These are phyloP conservation scores for Tetramorium simillimum DNA, from an alignment of 1,140 invertebrate genomes.

Conservation along the genomic window DNA sequence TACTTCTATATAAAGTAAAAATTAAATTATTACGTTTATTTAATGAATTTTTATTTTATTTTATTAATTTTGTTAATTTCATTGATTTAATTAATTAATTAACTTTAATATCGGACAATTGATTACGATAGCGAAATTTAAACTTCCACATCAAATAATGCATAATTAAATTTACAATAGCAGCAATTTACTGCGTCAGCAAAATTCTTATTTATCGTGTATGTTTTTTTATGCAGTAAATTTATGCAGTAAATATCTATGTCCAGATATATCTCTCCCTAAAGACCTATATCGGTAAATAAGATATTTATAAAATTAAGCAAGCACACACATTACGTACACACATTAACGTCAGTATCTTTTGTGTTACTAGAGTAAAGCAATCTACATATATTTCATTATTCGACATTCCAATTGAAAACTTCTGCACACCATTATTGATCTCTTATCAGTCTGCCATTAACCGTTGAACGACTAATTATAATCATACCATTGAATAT, in stretches of 20 bases:
- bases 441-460: conserved; percentile 47
- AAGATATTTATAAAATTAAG: conserved; percentile 29
- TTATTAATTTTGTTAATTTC: not conserved
- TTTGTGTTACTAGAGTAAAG: not conserved
- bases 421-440: conserved; percentile 30
- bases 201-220: not conserved
- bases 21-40: not conserved
- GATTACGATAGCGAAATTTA: not conserved
- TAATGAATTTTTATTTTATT: not conserved
- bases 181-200: not conserved
- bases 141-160: not conserved
- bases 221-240: not conserved
- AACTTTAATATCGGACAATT: not conserved
- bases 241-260: conserved; percentile 9
- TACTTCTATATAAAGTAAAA: not conserved
- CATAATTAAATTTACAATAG: not conserved
- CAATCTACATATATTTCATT: not conserved
- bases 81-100: conserved; percentile 2
- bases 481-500: conserved; percentile 58
- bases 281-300: conserved; percentile 30
- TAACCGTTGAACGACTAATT: conserved; percentile 32
- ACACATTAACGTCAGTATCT: not conserved
- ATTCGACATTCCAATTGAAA: conserved; percentile 39
- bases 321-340: not conserved
- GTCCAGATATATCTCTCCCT: not conserved